Evolutionary conservation across 2,888 invertebrate genomes (phyloP).

Genomic region (Agrochola lychnidis): DNA sequence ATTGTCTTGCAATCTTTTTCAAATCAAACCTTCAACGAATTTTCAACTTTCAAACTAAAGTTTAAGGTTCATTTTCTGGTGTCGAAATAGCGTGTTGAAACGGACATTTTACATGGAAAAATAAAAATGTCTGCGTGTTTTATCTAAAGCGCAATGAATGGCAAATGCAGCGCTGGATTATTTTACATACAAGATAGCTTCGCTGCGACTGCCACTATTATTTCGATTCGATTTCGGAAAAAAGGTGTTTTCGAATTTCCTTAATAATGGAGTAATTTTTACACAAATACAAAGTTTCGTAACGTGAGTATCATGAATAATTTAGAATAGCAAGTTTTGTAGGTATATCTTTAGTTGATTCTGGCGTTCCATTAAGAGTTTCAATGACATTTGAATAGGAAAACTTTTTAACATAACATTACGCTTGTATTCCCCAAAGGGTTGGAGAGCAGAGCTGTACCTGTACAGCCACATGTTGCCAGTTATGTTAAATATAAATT

Average conservation of each 20-base stretch:
- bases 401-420: neutral
- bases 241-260: constrained; percentile 41
- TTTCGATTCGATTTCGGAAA: constrained; percentile 62
- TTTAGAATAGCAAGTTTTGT: neutral
- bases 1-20: constrained; percentile 69
- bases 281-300: constrained; percentile 4
- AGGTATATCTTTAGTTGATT: neutral
- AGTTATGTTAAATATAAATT: neutral
- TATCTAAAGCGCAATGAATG: constrained; percentile 79
- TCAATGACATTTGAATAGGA: neutral
- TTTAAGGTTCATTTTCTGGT: constrained; percentile 57
- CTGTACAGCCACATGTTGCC: too few relatives aligned
- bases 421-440: too few relatives aligned
- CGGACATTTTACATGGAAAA: constrained; percentile 73
- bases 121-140: constrained; percentile 75
- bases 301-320: too few relatives aligned
- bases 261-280: constrained; percentile 45
- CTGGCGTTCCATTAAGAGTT: neutral
- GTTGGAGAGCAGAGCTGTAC: too few relatives aligned
- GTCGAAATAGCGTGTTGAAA: constrained; percentile 62
- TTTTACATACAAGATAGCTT: constrained; percentile 71
- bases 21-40: constrained; percentile 37
- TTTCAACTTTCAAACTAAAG: constrained; percentile 49
- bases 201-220: constrained; percentile 49
- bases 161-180: constrained; percentile 75